Conservation (phyloP, 53 echinoderm and acorn worm genomes). For the Pentamera pediparva region DNA sequence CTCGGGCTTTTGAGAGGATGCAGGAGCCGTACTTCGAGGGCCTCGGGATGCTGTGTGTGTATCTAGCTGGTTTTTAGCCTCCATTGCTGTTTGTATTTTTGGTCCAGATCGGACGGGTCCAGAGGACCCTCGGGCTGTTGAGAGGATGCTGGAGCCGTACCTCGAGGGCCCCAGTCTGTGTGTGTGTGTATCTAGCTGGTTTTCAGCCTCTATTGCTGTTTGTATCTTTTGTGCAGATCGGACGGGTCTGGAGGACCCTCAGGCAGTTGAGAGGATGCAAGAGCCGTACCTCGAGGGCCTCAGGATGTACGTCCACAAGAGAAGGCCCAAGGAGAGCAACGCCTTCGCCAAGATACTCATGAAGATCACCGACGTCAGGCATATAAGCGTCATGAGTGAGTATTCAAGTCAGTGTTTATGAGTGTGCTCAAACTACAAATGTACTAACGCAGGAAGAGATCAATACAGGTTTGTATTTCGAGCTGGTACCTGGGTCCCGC, state of each 20-base stretch:
- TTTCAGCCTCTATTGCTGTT: no score
- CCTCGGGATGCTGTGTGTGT: no score
- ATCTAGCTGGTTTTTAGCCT: no score
- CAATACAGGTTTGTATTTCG: no score
- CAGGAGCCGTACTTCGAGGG: constrained; percentile 95
- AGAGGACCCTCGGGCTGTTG: constrained; percentile 72
- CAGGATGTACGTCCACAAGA: constrained; percentile 84
- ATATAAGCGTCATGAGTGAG: constrained; percentile 97
- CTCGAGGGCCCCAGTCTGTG: constrained; percentile 86
- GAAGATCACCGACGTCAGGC: constrained; percentile 97
- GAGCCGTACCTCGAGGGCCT: constrained; percentile 92
- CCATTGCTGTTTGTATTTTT: no score
- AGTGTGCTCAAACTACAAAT: no score
- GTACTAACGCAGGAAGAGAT: no score
- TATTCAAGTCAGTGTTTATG: no score
- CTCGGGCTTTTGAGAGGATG: constrained; percentile 82
- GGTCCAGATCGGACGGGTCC: constrained; percentile 97
- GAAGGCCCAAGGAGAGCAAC: constrained; percentile 84
- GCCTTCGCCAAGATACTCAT: constrained; percentile 96
- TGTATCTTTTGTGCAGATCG: no score
- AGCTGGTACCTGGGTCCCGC: no score
- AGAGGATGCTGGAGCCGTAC: constrained; percentile 94
- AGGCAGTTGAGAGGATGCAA: constrained; percentile 90
- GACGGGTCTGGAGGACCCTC: constrained; percentile 80
- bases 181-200: no score